Evolutionary conservation across 2,113 vertebrate species (phyloP), one percentile per base, ranked within the genome.

Genomic region (Anser brachyrhynchus): DNA sequence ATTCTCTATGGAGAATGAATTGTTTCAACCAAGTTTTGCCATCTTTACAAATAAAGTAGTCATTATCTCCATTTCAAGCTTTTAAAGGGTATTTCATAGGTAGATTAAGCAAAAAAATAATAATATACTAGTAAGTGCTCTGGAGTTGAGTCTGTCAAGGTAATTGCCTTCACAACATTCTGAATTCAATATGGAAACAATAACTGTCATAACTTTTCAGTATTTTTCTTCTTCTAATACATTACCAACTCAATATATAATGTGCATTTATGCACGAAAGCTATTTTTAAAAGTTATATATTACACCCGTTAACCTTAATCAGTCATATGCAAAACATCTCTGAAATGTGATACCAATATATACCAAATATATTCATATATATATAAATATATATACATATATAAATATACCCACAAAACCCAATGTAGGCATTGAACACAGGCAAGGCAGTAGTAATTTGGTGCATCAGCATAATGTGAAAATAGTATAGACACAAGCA

Each of bases 181-280:
- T 71, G 89, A 89, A 91, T 89, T 91, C 91, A 90, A 80, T 77
- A 85, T 78, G 15, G 59, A 95, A 94, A 93, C 84, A 91, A 76
- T 83, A 94, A 91, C 81, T 87, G 86, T 91, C 87, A 52, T 8
- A 87, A 93, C n/a, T 64, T 87, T 39, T 52, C 57, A 26, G 62
- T 87, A 67, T 84, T 92, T 73, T 73, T 93, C 84, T 91, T 86
- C 59, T 93, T 76, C 26, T 84, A 87, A 75, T 77, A 96, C 95
- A 96, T 89, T 80, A 95, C 29, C 62, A 93, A 64, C 90, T 95
- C 95, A 71, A 94, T 94, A 92, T 41, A 87, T 70, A 93, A 96
- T 51, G 76, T 65, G 61, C n/a, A 93, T 91, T 95, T 89, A 77
- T 72, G 44, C 87, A 96, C 87, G 51, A 93, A 89, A 94, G 80